Evolutionary conservation across 2,888 invertebrate species (phyloP), one percentile per base, ranked within the genome.

Genomic region (Ditula angustiorana): DNA sequence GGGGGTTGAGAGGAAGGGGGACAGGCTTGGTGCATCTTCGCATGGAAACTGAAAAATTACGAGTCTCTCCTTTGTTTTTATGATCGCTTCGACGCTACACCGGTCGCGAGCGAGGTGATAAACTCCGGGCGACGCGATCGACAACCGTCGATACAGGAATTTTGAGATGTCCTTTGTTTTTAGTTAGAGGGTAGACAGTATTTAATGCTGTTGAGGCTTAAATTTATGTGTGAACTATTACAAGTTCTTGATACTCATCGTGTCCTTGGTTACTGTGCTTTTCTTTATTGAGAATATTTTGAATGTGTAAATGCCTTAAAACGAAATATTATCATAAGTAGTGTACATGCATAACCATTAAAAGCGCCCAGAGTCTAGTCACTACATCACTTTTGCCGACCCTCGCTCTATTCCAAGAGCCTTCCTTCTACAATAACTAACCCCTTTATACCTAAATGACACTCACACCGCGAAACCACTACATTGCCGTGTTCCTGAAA

Each of bases 381-480:
- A 23, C 53, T 35, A 52, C 53, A 53, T 59, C 71, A 69, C 69
- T 74, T 86, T 76, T 84, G 85, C 84, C 85, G 86, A 87, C 88
- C 88, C 87, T 80, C 81, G 79, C 85, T 85, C 81, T 85, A 87
- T 88, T 85, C 80, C 77, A 77, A 83, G 83, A 85, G 84, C 84
- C 85, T 85, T 82, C 79, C 79, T 76, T 69, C 68, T 78, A 79
- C 79, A 77, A 77, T 76, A 78, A 76, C 82, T 75, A 79, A 78
- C 76, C 80, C 77, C 79, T 78, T 76, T 78, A 76, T 78, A 76
- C 79, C 80, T 82, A 83, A 81, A 81, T 79, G 82, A 77, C 73
- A 81, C 85, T 77, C 88, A 87, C 85, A 85, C 84, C 77, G 78
- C 76, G 72, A 77, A 79, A 81, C 81, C 77, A 77, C 86, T 82